phyloP scores from a whole-genome alignment of 2,888 invertebrate genomes.

The Hirtodrosophila histrioides region DNA sequence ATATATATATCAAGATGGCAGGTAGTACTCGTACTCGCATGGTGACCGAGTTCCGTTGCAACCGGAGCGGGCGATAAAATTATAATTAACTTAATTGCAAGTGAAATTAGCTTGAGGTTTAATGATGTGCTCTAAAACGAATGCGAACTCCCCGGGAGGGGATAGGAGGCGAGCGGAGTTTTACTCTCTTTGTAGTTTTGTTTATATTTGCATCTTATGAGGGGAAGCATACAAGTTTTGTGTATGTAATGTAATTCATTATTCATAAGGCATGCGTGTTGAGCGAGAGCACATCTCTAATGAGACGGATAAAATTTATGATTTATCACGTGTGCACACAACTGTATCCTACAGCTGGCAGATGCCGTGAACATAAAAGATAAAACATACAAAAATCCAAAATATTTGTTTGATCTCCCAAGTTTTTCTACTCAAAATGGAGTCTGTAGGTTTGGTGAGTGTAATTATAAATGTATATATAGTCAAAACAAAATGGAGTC shows the following conservation, averaged over 20 bases:
- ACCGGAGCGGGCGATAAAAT: constrained; percentile 65
- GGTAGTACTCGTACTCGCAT: constrained; percentile 24
- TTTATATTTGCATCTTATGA: constrained; percentile 16
- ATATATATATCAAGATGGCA: constrained; percentile 12
- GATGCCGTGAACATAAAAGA: not conserved
- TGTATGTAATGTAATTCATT: constrained; percentile 30
- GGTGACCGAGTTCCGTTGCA: constrained; percentile 58
- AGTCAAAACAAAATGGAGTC: too few relatives aligned
- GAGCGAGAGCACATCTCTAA: constrained; percentile 22
- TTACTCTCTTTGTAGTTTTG: constrained; percentile 51
- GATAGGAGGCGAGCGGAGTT: not conserved
- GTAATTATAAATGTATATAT: too few relatives aligned
- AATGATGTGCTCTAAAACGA: constrained; percentile 56
- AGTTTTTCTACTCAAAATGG: too few relatives aligned
- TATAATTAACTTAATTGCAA: constrained; percentile 75
- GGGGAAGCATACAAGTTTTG: constrained; percentile 11
- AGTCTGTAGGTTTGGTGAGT: too few relatives aligned
- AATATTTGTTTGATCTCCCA: too few relatives aligned
- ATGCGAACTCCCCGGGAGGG: constrained; percentile 23
- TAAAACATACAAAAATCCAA: not conserved
- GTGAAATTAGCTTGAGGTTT: constrained; percentile 73
- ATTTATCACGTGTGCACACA: constrained; percentile 2
- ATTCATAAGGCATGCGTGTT: constrained; percentile 21
- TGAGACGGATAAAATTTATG: constrained; percentile 19
- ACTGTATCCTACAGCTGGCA: not conserved